These are phyloP conservation scores for Himalopsyche kuldschensis DNA, from an alignment of 2,888 invertebrate species.

Conservation along the genomic window DNA sequence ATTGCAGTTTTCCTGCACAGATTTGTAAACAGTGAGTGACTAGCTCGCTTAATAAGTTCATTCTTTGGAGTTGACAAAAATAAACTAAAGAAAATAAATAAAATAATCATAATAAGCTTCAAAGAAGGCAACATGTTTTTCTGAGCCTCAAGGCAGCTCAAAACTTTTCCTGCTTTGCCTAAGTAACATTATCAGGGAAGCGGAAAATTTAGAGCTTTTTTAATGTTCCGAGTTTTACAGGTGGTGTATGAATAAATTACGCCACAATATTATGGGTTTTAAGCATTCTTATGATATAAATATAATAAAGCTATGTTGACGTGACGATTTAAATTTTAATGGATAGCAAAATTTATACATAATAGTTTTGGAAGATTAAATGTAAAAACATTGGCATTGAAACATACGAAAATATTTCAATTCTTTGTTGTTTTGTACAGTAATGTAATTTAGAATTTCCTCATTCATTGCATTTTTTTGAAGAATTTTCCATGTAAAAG, in stretches of 20 bases:
- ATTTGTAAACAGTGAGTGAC: background rate
- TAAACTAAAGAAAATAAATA: slow-evolving; percentile 9
- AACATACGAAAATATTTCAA: too few species aligned
- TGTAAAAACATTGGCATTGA: too few species aligned
- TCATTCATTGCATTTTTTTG: too few species aligned
- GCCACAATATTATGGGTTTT: background rate
- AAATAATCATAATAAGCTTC: slow-evolving; percentile 23
- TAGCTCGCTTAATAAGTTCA: slow-evolving; percentile 21
- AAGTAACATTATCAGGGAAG: background rate
- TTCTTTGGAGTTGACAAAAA: slow-evolving; percentile 19
- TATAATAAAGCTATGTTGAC: too few species aligned
- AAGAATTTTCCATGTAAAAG: too few species aligned
- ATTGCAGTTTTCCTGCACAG: too few species aligned
- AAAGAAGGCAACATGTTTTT: slow-evolving; percentile 23
- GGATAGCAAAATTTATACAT: too few species aligned
- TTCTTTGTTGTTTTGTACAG: too few species aligned
- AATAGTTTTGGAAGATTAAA: too few species aligned
- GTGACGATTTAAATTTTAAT: too few species aligned
- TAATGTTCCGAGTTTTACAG: background rate
- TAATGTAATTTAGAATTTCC: too few species aligned
- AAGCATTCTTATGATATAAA: too few species aligned
- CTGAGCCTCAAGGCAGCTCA: background rate
- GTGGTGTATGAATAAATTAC: background rate
- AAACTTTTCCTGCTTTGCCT: background rate
- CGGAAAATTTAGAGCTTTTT: background rate